Percentiles rank a stretch among this genome's conserved stretches.
Conservation (phyloP, 1,140 invertebrate species). For the Acyrthosiphon pisum region DNA sequence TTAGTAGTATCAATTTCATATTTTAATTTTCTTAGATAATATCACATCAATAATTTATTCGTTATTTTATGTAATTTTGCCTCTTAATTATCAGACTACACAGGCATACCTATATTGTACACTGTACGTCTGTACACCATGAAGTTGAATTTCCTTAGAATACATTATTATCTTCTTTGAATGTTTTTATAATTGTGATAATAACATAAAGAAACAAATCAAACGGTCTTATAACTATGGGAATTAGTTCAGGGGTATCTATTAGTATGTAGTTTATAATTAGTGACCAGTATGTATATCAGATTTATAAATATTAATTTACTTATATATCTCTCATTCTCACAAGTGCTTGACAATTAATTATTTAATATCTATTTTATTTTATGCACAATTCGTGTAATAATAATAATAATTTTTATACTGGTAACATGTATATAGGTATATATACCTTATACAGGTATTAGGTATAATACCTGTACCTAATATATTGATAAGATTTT, state of each 20-base stretch:
- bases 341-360: neutral
- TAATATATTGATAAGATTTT: neutral
- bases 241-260: neutral
- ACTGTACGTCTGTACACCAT: neutral
- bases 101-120: rapidly evolving
- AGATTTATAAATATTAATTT: neutral
- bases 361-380: neutral
- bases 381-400: neutral
- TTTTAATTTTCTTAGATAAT: no score
- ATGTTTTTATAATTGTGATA: neutral
- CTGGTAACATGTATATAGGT: neutral
- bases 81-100: neutral
- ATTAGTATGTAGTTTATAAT: neutral
- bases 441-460: no score
- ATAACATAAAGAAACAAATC: neutral
- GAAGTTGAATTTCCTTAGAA: neutral
- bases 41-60: neutral
- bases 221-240: neutral
- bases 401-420: neutral
- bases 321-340: neutral
- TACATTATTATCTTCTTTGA: neutral
- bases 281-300: neutral
- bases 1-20: no score
- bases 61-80: neutral
- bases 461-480: no score